Base-by-base conservation (phyloP, 2,888 invertebrate species). In the Tinea semifulvella region DNA sequence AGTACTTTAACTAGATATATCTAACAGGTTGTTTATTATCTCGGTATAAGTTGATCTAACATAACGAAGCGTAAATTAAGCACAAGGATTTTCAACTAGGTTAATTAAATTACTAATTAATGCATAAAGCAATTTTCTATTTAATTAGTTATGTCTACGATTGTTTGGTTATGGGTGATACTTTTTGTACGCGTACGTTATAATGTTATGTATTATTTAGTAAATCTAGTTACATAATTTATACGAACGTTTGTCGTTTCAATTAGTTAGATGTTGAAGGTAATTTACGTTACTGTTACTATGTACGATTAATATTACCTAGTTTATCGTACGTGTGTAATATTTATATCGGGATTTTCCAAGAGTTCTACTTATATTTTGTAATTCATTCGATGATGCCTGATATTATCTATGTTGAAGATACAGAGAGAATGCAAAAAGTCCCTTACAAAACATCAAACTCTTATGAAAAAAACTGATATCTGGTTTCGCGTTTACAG, bases 401-500 rank as follows among this genome's bases (percentile, higher is more conserved):
- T n/a, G n/a, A n/a, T n/a, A n/a, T n/a, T n/a, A n/a, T n/a, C n/a
- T n/a, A n/a, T n/a, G n/a, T n/a, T n/a, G n/a, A n/a, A n/a, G n/a
- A n/a, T n/a, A n/a, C n/a, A n/a, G 6, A 13, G 7, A 2, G 2
- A 31, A 14, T 31, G 5, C 5, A 27, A 27, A 11, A 27, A 31
- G 31, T 31, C 65, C 64, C 61, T 66, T n/a, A n/a, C n/a, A n/a
- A 69, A 76, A 65, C 70, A 65, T 67, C 76, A 72, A 71, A 73
- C 73, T 64, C 69, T 63, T 61, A 59, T 65, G 65, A 68, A 75
- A 74, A 56, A 74, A 77, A 74, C 69, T 64, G 45, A 68, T 73
- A 76, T 79, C 70, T 74, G 65, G 69, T 72, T 76, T 68, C 68
- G 69, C 65, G 61, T 62, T 70, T 79, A 79, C 79, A 75, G 79